Percentiles rank a stretch among this genome's conserved stretches.
These are phyloP conservation scores for Python bivittatus DNA, from an alignment of 2,113 vertebrate genomes.

Conservation along the genomic window DNA sequence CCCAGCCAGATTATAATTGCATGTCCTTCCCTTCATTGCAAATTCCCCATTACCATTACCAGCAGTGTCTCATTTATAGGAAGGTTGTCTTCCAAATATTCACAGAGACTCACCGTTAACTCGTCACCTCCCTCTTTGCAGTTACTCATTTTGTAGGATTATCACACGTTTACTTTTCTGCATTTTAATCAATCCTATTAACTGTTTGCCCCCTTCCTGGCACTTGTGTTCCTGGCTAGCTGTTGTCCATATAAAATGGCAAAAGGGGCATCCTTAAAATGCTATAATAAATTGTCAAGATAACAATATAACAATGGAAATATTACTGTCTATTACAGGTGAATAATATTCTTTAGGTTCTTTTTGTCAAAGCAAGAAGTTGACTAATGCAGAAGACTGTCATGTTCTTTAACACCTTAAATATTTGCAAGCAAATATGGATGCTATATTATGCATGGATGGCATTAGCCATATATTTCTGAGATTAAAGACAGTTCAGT, in stretches of 20 bases:
- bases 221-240: conserved; percentile 50
- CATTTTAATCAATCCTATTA: conserved; percentile 67
- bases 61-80: conserved; percentile 94
- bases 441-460: not conserved
- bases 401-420: not conserved
- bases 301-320: conserved; percentile 38
- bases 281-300: conserved; percentile 39
- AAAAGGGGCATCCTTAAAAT: conserved; percentile 45
- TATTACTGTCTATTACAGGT: conserved; percentile 27
- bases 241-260: conserved; percentile 42
- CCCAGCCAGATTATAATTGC: conserved; percentile 98
- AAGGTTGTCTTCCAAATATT: conserved; percentile 93
- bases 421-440: not conserved
- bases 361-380: not conserved
- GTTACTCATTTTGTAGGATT: conserved; percentile 65
- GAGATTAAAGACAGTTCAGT: not conserved
- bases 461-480: not conserved
- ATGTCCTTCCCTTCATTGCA: conserved; percentile 98
- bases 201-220: conserved; percentile 39
- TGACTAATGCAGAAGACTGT: not conserved
- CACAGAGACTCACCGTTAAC: conserved; percentile 85
- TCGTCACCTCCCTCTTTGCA: conserved; percentile 79
- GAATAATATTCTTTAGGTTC: conserved; percentile 28
- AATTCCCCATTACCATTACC: conserved; percentile 98
- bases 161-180: conserved; percentile 54